phyloP scores from a whole-genome alignment of 23 tunicate species.

The Trididemnum nubilum region DNA sequence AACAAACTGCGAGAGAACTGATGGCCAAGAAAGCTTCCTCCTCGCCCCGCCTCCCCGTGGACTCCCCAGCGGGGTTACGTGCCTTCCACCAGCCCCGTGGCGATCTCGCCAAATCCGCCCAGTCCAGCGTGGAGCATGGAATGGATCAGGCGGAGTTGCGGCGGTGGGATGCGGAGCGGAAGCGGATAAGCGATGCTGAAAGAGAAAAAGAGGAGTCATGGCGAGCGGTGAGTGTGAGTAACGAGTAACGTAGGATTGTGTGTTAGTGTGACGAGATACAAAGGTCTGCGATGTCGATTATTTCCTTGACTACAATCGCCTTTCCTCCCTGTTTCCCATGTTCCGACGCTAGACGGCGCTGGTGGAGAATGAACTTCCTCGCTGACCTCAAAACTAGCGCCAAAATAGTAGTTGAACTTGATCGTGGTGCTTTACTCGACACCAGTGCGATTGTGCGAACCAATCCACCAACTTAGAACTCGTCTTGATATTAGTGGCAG shows the following conservation, averaged over 20 bases:
- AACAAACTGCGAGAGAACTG: background rate
- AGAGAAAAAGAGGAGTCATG: constrained; percentile 35
- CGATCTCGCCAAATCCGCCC: background rate
- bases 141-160: background rate
- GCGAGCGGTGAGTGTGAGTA: constrained; percentile 33
- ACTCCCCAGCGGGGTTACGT: background rate
- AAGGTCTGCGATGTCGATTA: too few relatives aligned
- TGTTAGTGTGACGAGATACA: background rate
- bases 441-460: too few relatives aligned
- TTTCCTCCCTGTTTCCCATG: too few relatives aligned
- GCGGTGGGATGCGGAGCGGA: background rate
- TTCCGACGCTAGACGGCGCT: too few relatives aligned
- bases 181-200: constrained; percentile 1
- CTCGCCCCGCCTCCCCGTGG: constrained; percentile 17
- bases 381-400: too few relatives aligned
- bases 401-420: too few relatives aligned
- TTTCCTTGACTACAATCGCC: too few relatives aligned
- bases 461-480: too few relatives aligned
- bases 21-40: constrained; percentile 16
- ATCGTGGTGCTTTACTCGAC: too few relatives aligned
- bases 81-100: background rate
- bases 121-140: background rate
- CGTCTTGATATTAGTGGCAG: too few relatives aligned
- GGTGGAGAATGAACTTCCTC: too few relatives aligned
- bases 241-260: background rate